Base-by-base conservation (phyloP, 2,888 invertebrate species). In the Lasioglossum morio region DNA sequence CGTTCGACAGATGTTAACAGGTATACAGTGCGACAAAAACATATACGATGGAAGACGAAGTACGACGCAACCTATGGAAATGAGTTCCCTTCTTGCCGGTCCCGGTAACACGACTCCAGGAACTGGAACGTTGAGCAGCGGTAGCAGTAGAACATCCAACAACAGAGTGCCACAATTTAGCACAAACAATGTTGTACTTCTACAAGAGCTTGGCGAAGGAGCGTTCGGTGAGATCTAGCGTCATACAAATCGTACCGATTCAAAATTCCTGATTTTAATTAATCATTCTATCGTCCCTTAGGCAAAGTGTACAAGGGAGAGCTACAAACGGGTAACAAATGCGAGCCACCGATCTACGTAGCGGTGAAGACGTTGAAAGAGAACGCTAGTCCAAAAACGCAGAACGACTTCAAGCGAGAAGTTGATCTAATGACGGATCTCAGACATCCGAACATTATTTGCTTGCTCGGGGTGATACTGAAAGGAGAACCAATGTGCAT, bases 281-380 rank as follows among this genome's bases (percentile, higher is more conserved):
- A n/a, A 43, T 70, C 19, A 53, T 69, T 37, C 34, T 10, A 69
- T 69, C 4, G 14, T 30, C 27, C 37, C 2, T 27, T 12, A 96
- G 97, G 97, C 8, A 99, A 98, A 96, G 99, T 99, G 0, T 99
- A 98, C 95, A 99, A 99, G 95, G 99, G 99, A 0, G 98, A 99
- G 94, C 96, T 99, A 79, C 95, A 96, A 88, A 96, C 96, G n/a
- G 96, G 96, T 86, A 96, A 96, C 72, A 95, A 95, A 81, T 94
- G 95, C 63, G 96, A 96, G 72, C 97, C 97, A 43, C 97, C 97
- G 81, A 97, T 97, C 85, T 97, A 97, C 95, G 98, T 99, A 0
- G 99, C 99, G 27, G 98, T 99, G 0, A 99, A 99, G 95, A 99
- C 99, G 0, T 95, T 99, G 40, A 99, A 99, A 95, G 98, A 98